Percentiles rank a stretch among this genome's conserved stretches.
These are phyloP conservation scores for Slavum lentiscoides DNA, from an alignment of 2,888 invertebrate genomes.

Conservation along the genomic window DNA sequence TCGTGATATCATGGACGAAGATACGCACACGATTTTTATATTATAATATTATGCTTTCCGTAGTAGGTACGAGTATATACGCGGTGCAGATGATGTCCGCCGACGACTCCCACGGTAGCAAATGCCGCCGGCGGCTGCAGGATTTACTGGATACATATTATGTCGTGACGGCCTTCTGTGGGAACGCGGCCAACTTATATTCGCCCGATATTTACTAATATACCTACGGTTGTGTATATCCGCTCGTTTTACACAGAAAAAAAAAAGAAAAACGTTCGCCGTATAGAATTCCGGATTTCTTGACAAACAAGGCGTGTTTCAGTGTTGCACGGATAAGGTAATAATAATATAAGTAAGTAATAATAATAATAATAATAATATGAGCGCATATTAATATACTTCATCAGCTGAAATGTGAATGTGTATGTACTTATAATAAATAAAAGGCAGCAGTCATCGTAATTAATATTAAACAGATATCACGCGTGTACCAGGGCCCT, in stretches of 20 bases:
- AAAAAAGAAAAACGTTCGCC: not conserved
- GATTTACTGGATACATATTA: slow-evolving; percentile 36
- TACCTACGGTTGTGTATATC: no score
- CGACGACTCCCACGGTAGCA: slow-evolving; percentile 50
- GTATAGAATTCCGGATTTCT: slow-evolving; percentile 26
- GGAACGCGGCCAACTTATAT: slow-evolving; percentile 45
- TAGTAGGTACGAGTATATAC: slow-evolving; percentile 9
- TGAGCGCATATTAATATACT: no score
- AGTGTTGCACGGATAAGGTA: no score
- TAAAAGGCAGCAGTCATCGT: no score
- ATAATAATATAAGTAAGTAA: no score
- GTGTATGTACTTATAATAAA: no score
- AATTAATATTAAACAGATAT: no score
- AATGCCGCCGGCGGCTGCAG: slow-evolving; percentile 48
- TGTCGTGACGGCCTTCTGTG: slow-evolving; percentile 50
- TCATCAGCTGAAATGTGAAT: no score
- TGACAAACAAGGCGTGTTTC: slow-evolving; percentile 23
- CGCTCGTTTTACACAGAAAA: slow-evolving; percentile 7
- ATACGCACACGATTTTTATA: not conserved
- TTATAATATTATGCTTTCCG: no score
- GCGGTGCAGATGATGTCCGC: not conserved
- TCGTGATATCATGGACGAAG: not conserved
- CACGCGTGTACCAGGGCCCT: no score
- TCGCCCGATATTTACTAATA: not conserved
- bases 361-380: no score